Conservation (phyloP, 1,140 invertebrate species). For the Trichoplusia ni region DNA sequence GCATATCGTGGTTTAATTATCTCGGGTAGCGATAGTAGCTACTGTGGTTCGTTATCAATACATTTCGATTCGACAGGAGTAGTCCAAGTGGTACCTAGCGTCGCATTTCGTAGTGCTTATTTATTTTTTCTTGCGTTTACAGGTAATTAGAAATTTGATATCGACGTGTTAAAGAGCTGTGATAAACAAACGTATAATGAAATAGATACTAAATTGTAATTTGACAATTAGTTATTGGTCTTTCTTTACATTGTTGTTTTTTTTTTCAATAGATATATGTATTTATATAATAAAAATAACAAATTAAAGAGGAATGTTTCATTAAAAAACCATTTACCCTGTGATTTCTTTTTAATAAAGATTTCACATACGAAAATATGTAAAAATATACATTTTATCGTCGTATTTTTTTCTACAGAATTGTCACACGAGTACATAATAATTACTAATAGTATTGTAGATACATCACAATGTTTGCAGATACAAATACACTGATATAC, state of each 20-base stretch:
- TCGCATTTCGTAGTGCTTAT: neutral
- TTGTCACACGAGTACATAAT: conserved; percentile 17
- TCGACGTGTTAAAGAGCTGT: conserved; percentile 61
- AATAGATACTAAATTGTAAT: conserved; percentile 21
- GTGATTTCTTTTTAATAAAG: conserved; percentile 46
- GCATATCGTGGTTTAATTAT: too few species aligned
- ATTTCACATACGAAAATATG: conserved; percentile 45
- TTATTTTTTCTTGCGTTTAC: conserved; percentile 45
- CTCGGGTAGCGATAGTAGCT: neutral
- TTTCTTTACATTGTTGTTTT: conserved; percentile 20
- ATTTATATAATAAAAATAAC: conserved; percentile 32
- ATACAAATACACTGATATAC: conserved; percentile 20
- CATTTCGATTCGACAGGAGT: neutral
- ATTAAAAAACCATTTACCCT: conserved; percentile 33
- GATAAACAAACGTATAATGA: conserved; percentile 56
- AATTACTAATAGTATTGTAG: conserved; percentile 9
- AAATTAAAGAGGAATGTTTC: conserved; percentile 18
- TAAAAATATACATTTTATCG: conserved; percentile 45
- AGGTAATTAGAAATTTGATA: conserved; percentile 52
- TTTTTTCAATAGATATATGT: conserved; percentile 28
- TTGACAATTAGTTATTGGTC: conserved; percentile 21
- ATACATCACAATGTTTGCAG: conserved; percentile 27
- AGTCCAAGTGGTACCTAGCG: neutral
- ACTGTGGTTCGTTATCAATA: neutral
- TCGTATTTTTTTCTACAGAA: conserved; percentile 20